These are phyloP conservation scores for Drosophila leonis DNA, from an alignment of 2,888 invertebrate genomes.

Conservation along the genomic window DNA sequence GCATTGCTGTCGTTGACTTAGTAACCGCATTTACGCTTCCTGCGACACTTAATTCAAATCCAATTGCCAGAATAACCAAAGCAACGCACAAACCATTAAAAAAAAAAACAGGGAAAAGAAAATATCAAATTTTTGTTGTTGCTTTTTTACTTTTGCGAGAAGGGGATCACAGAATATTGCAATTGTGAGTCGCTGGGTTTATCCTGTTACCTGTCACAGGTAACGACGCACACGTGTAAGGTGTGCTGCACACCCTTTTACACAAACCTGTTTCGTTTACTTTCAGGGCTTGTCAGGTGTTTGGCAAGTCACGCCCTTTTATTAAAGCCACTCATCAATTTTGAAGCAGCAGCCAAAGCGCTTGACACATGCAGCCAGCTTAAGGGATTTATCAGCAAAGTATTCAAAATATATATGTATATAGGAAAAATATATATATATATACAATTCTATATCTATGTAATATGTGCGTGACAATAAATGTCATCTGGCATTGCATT, in stretches of 20 bases:
- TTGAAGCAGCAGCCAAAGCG: conserved; percentile 58
- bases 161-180: conserved; percentile 32
- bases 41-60: conserved; percentile 42
- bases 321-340: conserved; percentile 82
- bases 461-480: conserved; percentile 43
- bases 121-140: conserved; percentile 62
- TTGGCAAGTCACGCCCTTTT: conserved; percentile 75
- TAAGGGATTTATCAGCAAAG: conserved; percentile 70
- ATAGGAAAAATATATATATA: neutral
- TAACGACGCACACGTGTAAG: conserved; percentile 60
- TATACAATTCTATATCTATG: conserved; percentile 3
- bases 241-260: neutral
- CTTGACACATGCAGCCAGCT: conserved; percentile 71
- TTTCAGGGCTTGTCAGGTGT: conserved; percentile 25
- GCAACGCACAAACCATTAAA: conserved; percentile 28
- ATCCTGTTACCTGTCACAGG: conserved; percentile 52
- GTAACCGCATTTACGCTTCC: conserved; percentile 40
- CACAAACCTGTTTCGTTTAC: neutral
- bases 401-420: conserved; percentile 29
- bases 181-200: conserved; percentile 37
- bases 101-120: conserved; percentile 15
- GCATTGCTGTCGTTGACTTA: conserved; percentile 5
- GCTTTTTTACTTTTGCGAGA: neutral
- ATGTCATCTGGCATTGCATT: conserved; percentile 65
- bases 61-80: conserved; percentile 47